Percentiles rank a stretch among this genome's conserved stretches.
Conservation (phyloP, 2,888 invertebrate species). For the Cheilosia urbana region DNA sequence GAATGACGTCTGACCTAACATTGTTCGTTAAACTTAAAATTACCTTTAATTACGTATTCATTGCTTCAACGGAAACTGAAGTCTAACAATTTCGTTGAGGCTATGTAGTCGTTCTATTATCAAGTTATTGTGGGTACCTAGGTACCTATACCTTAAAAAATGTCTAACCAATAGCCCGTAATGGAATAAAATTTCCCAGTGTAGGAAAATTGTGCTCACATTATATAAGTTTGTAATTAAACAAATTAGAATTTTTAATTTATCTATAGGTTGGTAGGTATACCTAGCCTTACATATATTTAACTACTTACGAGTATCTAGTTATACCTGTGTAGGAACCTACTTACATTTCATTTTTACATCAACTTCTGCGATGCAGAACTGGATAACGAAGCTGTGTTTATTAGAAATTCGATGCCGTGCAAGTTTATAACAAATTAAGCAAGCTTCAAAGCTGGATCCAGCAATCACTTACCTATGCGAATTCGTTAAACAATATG, state of each 20-base stretch:
- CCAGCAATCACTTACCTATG: too few species aligned
- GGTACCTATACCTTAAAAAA: not conserved
- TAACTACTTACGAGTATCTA: too few species aligned
- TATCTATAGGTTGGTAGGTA: not conserved
- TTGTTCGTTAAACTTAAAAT: constrained; percentile 33
- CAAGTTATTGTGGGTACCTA: not conserved
- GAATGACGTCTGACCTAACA: not conserved
- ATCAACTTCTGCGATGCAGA: too few species aligned
- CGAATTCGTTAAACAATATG: too few species aligned
- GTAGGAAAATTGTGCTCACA: constrained; percentile 7
- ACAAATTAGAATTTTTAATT: constrained; percentile 12
- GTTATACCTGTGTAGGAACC: too few species aligned
- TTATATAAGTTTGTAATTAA: constrained; percentile 4
- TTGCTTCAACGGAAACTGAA: not conserved
- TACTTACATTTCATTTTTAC: too few species aligned
- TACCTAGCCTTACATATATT: not conserved
- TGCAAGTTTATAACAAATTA: too few species aligned
- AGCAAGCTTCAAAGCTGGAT: too few species aligned
- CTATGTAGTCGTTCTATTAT: not conserved
- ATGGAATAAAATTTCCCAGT: not conserved
- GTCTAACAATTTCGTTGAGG: not conserved
- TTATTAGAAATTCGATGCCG: too few species aligned
- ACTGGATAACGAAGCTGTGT: too few species aligned
- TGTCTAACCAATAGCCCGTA: not conserved
- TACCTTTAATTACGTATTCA: constrained; percentile 2